Conservation (phyloP, 2,888 invertebrate species). For the Latrodectus hesperus region DNA sequence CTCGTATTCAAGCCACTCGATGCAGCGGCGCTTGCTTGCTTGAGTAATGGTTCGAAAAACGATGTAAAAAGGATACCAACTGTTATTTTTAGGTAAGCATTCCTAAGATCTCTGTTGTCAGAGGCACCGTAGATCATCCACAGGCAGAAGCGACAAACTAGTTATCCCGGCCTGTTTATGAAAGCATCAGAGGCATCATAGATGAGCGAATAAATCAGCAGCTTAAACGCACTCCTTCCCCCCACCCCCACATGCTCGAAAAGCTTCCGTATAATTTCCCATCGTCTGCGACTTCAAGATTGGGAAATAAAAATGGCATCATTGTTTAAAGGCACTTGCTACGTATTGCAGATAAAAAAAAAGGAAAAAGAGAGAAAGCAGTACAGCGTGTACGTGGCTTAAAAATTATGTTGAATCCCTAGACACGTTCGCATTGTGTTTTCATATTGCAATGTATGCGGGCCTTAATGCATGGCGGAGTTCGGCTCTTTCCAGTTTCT, state of each 20-base stretch:
- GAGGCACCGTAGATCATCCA: not conserved
- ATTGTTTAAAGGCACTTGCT: not conserved
- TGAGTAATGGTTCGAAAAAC: constrained; percentile 1
- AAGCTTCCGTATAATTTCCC: not conserved
- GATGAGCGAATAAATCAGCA: constrained; percentile 2
- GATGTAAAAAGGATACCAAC: not conserved
- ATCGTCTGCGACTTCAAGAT: not conserved
- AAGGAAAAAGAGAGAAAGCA: not conserved
- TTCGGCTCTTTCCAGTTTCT: too few species aligned
- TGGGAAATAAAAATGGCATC: constrained; percentile 1
- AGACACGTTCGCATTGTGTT: not conserved
- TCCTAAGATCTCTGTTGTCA: not conserved
- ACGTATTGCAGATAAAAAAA: not conserved
- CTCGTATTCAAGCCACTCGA: not conserved
- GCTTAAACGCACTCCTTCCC: not conserved
- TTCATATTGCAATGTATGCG: not conserved
- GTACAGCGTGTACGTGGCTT: not conserved
- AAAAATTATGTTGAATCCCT: not conserved
- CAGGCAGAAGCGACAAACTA: not conserved
- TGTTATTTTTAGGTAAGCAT: not conserved
- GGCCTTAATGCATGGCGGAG: too few species aligned
- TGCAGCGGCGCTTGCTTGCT: not conserved
- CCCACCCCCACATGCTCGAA: not conserved
- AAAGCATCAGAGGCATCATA: not conserved
- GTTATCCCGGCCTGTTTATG: not conserved